Percentiles rank a stretch among this genome's conserved stretches.
Conservation (phyloP, 1,140 invertebrate genomes). For the Penaeus chinensis region DNA sequence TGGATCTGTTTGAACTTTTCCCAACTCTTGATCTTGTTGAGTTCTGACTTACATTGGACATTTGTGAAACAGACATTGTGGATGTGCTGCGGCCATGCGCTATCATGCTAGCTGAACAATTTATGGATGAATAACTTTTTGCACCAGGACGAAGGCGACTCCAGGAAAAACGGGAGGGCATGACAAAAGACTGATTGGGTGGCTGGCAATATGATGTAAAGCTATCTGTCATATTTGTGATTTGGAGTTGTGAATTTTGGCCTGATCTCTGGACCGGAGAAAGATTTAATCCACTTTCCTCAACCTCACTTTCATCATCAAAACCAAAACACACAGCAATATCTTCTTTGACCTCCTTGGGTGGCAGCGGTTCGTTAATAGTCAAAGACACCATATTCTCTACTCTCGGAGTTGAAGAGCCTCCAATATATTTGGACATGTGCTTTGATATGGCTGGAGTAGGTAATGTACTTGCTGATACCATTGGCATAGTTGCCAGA, state of each 20-base stretch:
- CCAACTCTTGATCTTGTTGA: background rate
- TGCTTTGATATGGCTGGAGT: slow-evolving; percentile 43
- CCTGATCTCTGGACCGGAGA: slow-evolving; percentile 31
- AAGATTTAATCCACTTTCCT: slow-evolving; percentile 20
- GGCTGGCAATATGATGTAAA: background rate
- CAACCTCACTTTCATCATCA: slow-evolving; percentile 20
- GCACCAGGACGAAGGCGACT: slow-evolving; percentile 10
- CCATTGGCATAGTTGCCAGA: slow-evolving; percentile 30
- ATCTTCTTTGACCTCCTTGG: slow-evolving; percentile 12
- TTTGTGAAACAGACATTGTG: background rate
- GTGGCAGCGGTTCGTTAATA: background rate
- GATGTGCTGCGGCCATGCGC: background rate
- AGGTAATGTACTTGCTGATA: slow-evolving; percentile 36
- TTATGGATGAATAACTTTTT: background rate
- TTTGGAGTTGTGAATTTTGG: background rate
- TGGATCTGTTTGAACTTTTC: too few relatives aligned
- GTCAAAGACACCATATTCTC: slow-evolving; percentile 1
- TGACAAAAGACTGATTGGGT: background rate
- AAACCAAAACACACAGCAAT: slow-evolving; percentile 44
- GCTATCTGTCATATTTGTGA: slow-evolving; percentile 37
- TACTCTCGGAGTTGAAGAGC: slow-evolving; percentile 38
- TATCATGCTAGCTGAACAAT: slow-evolving; percentile 22
- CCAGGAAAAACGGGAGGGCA: slow-evolving; percentile 29
- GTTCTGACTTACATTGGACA: background rate
- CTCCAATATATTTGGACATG: slow-evolving; percentile 40